Evolutionary conservation across 1,140 invertebrate species (phyloP), one percentile per base, ranked within the genome.

Genomic region (Drosophila leontia): DNA sequence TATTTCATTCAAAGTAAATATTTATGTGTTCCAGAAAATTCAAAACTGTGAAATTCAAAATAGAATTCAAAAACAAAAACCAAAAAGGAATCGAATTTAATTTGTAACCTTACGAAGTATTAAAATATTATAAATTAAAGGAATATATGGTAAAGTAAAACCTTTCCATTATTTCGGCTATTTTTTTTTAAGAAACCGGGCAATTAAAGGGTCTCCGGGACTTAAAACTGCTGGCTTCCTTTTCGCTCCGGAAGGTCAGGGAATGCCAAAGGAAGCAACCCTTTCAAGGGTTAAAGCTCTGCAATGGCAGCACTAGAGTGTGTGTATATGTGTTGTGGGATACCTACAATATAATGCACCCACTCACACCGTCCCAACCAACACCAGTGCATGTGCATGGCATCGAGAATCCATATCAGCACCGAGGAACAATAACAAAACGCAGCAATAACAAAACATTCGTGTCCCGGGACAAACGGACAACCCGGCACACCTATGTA

Each of bases 371-470:
- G 19, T 55, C 4, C 17, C 34, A 55, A 15, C 39, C 62, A 61
- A 61, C 62, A 29, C 58, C 58, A 48, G 23, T 17, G 12, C 58
- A 26, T 15, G 23, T 17, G 12, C 58, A 26, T 15, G 56, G 56
- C 44, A 70, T 78, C 56, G 72, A 68, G 82, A 86, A 82, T 86
- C 82, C 82, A 86, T 86, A 86, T 86, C 82, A 86, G 78, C 82
- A 68, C 75, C 64, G 75, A 58, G 78, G 78, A 57, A 67, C 72
- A 74, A 74, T 61, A 83, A 75, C 72, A 70, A 68, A 70, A 70
- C 62, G 42, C 75, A 63, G 64, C 76, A 84, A 77, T 50, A 78
- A 61, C 69, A 65, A 65, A 65, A 83, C 78, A 81, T 72, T 78
- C 61, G 72, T 78, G 72, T 75, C 82, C 78, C 82, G 77, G 77